Evolutionary conservation across 35 echinoderm and acorn worm species (phyloP), one percentile per base, ranked within the genome.

Genomic region (Heliocidaris tuberculata): DNA sequence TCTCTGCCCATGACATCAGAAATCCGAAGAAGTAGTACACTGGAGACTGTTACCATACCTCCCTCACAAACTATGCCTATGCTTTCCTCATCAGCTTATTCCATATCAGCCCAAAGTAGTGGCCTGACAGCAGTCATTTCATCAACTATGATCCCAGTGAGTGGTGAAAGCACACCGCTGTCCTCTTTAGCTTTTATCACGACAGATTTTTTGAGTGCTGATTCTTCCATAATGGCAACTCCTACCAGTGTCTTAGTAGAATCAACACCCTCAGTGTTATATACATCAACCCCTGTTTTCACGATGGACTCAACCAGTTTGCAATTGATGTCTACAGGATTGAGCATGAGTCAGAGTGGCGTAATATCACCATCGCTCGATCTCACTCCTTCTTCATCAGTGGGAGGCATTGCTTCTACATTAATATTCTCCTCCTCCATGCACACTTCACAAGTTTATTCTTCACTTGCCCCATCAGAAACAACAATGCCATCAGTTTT

Each of bases 291-390:
- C 85, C 93, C 21, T 94, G 49, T 48, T 29, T 17, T 47, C 85
- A 94, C 32, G 49, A 94, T 94, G 71, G 70, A 7, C 65, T 30
- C 31, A 1, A 93, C 91, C 91, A 93, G 16, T 48, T 52, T 9
- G 21, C 91, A 49, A 9, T 50, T 93, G 29, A n/a, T 93, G 9
- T 50, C 91, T n/a, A 59, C 50, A 27, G 47, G 2, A 59, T 48
- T 48, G 7, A 86, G 31, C 32, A 32, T 65, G 24, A 48, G 30
- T 32, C 35, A 71, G 59, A 86, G 31, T 86, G 93, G 93, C 86
- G 85, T 29, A 42, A 9, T 59, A 61, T 60, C 93, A 70, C 19
- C 30, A 10, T 85, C 48, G 8, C 61, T 48, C 6, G 12, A 19
- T 89, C 31, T 35, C 32, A 89, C 87, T 48, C 87, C 31, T 21